These are phyloP conservation scores for Malachius bipustulatus DNA, from an alignment of 2,888 invertebrate genomes.

Conservation along the genomic window DNA sequence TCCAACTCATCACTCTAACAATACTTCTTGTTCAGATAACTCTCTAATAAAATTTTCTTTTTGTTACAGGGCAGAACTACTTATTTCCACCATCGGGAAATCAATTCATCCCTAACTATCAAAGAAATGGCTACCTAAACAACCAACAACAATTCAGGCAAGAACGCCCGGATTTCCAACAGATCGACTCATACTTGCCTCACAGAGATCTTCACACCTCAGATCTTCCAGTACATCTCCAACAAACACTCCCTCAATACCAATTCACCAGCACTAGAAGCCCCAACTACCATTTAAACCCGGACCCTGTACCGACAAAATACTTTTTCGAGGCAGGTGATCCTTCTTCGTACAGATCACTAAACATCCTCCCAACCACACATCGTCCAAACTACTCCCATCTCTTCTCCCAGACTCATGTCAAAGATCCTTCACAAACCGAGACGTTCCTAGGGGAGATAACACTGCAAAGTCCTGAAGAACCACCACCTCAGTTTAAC, in stretches of 20 bases:
- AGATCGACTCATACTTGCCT: conserved; percentile 26
- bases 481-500: conserved; percentile 26
- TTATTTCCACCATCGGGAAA: conserved; percentile 29
- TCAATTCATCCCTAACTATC: conserved; percentile 29
- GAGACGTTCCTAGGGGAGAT: conserved; percentile 53
- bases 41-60: no score
- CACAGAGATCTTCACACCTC: conserved; percentile 34
- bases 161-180: conserved; percentile 21
- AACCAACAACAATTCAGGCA: conserved; percentile 27
- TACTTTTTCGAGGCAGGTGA: conserved; percentile 23
- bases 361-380: conserved; percentile 29
- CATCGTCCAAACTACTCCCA: conserved; percentile 44
- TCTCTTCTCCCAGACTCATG: conserved; percentile 44
- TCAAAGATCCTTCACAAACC: conserved; percentile 47
- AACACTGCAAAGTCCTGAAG: conserved; percentile 50
- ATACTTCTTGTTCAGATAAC: no score
- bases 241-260: conserved; percentile 35
- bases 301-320: conserved; percentile 14
- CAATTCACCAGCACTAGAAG: conserved; percentile 38
- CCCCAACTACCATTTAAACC: conserved; percentile 40
- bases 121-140: conserved; percentile 24
- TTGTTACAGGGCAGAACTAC: conserved; percentile 35
- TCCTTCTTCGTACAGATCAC: conserved; percentile 13
- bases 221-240: conserved; percentile 33
- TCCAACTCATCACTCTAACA: no score